A percentile compares a stretch with the other conserved stretches of the same genome.
Conservation (phyloP, 2,888 invertebrate species). For the Acleris holmiana region DNA sequence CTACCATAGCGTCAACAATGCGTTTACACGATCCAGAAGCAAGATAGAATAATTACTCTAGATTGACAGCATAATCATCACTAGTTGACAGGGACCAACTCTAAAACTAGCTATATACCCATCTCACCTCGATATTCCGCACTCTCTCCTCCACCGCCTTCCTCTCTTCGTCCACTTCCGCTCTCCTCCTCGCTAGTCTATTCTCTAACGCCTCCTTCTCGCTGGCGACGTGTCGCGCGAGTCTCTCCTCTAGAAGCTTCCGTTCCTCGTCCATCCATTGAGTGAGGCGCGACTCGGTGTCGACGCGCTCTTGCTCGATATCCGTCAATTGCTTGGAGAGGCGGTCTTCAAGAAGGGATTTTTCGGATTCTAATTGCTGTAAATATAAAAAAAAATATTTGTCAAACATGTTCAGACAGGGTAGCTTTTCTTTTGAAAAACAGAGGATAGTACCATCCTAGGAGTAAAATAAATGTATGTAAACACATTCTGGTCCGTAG, state of each 20-base stretch:
- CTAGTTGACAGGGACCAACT: no score
- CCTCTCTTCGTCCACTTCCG: conserved; percentile 54
- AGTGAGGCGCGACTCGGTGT: conserved; percentile 50
- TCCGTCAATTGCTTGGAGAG: conserved; percentile 51
- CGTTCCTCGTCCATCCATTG: conserved; percentile 58
- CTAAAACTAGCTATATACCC: no score
- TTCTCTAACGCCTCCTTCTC: conserved; percentile 52
- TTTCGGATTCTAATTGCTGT: conserved; percentile 59
- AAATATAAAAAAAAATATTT: neutral
- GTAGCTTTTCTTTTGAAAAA: no score
- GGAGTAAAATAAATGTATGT: no score
- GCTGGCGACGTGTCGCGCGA: conserved; percentile 55
- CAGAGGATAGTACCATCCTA: no score
- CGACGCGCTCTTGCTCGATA: conserved; percentile 53
- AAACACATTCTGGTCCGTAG: no score
- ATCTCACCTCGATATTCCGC: conserved; percentile 43
- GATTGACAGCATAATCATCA: no score
- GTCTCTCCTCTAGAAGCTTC: conserved; percentile 60
- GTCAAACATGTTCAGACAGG: no score
- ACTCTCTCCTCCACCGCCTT: conserved; percentile 51
- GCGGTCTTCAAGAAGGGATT: conserved; percentile 46
- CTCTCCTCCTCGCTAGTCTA: conserved; percentile 51
- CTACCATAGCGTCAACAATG: no score
- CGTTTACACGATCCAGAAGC: no score
- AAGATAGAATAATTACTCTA: no score